Percentiles rank a stretch among this genome's conserved stretches.
phyloP scores from a whole-genome alignment of 2,113 vertebrate genomes.

The Alosa alosa region DNA sequence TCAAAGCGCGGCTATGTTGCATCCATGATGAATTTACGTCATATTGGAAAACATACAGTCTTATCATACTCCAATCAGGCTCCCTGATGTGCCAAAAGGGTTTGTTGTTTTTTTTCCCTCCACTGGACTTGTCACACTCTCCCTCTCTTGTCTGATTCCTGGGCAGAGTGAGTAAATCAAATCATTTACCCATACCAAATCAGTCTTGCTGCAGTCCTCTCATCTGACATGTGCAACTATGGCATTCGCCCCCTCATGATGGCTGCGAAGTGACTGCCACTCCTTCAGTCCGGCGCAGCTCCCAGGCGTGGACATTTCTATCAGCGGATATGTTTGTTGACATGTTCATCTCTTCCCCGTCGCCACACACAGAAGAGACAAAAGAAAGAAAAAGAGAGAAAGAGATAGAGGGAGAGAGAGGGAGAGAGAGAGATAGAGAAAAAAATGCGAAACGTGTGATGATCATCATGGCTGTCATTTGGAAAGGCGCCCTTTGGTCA shows the following conservation, averaged over 20 bases:
- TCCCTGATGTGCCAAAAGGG: not conserved
- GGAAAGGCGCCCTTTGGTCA: conserved; percentile 16
- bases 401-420: too few species aligned
- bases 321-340: conserved; percentile 30
- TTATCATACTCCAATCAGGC: not conserved
- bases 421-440: not conserved
- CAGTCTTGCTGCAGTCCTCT: not conserved
- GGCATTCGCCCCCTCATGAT: not conserved
- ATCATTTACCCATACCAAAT: conserved; percentile 6
- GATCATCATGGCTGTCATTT: conserved; percentile 36
- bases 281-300: not conserved
- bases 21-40: not conserved
- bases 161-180: not conserved
- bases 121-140: not conserved
- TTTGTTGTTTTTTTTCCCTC: not conserved
- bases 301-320: not conserved
- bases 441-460: conserved; percentile 20
- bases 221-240: not conserved
- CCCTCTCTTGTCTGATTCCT: not conserved
- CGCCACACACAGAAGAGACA: not conserved
- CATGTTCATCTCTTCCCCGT: conserved; percentile 22
- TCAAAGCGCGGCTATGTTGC: not conserved
- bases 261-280: not conserved
- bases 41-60: not conserved
- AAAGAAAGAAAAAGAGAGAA: conserved; percentile 11